phyloP scores from a whole-genome alignment of 2,888 invertebrate species.

The Chrysolina oricalcia region DNA sequence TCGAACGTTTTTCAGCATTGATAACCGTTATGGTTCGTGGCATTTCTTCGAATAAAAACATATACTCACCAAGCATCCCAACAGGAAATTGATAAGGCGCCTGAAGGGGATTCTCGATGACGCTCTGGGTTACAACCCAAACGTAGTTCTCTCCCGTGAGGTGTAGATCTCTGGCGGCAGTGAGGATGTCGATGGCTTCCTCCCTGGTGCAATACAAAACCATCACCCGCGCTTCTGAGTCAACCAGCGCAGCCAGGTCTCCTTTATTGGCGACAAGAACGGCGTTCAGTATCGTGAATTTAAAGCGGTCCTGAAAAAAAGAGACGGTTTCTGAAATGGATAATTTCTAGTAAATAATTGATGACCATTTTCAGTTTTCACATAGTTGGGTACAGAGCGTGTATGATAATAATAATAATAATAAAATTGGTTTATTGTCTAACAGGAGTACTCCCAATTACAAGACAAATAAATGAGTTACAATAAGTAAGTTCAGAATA shows the following conservation, averaged over 20 bases:
- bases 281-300: constrained; percentile 90
- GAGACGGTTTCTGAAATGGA: neutral
- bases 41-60: neutral
- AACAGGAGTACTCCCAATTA: too few species aligned
- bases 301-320: constrained; percentile 76
- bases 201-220: constrained; percentile 91
- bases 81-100: constrained; percentile 87
- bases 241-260: constrained; percentile 87
- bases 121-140: constrained; percentile 97
- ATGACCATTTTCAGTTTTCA: too few species aligned
- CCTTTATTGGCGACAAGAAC: constrained; percentile 85
- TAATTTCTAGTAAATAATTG: neutral
- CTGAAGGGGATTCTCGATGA: constrained; percentile 87
- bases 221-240: constrained; percentile 94
- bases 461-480: too few species aligned
- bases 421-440: too few species aligned
- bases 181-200: constrained; percentile 89
- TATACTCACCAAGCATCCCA: constrained; percentile 88
- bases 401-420: too few species aligned
- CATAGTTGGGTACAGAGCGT: too few species aligned
- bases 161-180: constrained; percentile 82
- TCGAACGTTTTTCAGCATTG: too few species aligned
- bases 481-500: too few species aligned
- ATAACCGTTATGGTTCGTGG: too few species aligned
- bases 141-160: constrained; percentile 94